These are phyloP conservation scores for Argya squamiceps DNA, from an alignment of 2,797 vertebrate species.

Conservation along the genomic window DNA sequence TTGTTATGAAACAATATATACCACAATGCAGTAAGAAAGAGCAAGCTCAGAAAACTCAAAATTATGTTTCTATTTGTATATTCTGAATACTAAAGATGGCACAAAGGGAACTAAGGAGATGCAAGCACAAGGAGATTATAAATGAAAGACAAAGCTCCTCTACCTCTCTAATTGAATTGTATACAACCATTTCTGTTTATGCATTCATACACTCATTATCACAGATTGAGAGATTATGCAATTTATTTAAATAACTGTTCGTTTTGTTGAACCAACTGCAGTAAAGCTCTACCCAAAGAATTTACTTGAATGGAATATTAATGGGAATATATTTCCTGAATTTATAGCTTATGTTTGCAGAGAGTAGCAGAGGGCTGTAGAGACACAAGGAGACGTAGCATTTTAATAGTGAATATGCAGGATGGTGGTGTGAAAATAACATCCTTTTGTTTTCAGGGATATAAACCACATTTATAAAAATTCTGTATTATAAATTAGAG, in stretches of 20 bases:
- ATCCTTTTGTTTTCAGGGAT: background rate
- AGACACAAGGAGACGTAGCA: background rate
- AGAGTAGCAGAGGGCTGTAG: background rate
- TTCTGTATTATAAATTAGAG: background rate
- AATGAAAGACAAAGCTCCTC: background rate
- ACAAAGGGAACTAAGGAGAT: background rate
- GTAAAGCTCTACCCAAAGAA: background rate
- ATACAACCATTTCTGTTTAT: background rate
- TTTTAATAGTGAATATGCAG: background rate
- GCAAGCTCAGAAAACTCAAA: background rate
- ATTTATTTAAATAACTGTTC: conserved; percentile 12
- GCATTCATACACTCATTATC: background rate
- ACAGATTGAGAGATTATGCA: background rate
- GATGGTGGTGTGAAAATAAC: background rate
- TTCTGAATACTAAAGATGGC: background rate
- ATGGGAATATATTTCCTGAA: background rate
- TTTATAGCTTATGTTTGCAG: background rate
- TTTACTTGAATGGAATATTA: background rate
- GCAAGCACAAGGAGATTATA: background rate
- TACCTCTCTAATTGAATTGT: background rate
- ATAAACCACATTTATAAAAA: background rate
- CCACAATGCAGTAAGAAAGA: background rate
- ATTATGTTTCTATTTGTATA: background rate
- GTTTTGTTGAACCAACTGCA: background rate
- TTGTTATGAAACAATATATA: background rate